Evolutionary conservation across 2,797 vertebrate genomes (phyloP).

Genomic region (Rhynchotus rufescens): DNA sequence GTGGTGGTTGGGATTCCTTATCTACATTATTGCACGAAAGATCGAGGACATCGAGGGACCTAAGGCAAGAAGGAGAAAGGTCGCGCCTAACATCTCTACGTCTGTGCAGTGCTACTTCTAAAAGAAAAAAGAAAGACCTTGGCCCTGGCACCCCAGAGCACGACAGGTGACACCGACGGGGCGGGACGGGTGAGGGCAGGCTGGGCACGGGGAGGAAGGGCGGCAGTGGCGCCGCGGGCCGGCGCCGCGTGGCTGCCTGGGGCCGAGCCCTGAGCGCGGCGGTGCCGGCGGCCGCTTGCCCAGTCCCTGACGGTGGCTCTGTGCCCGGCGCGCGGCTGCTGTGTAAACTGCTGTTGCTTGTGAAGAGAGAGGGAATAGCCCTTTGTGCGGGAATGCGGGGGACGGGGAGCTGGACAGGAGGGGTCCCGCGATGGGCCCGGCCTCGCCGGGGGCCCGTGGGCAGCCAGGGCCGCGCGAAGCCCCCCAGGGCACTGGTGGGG

Average conservation of each 20-base stretch:
- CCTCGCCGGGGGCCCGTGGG: too few relatives aligned
- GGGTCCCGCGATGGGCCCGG: background rate
- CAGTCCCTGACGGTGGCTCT: background rate
- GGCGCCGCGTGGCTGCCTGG: background rate
- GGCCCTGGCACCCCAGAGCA: slow-evolving; percentile 14
- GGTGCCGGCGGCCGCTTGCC: background rate
- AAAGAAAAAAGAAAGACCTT: background rate
- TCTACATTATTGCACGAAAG: slow-evolving; percentile 86
- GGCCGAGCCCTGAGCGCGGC: too few relatives aligned
- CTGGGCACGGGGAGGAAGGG: background rate
- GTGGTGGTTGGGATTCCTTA: slow-evolving; percentile 65
- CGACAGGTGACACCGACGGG: background rate
- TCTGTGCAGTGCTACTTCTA: slow-evolving; percentile 70
- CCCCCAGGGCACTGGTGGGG: too few relatives aligned
- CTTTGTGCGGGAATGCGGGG: slow-evolving; percentile 54
- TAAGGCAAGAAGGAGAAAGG: slow-evolving; percentile 83
- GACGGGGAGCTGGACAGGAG: background rate
- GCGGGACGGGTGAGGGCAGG: background rate
- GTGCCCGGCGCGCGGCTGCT: background rate
- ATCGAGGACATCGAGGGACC: slow-evolving; percentile 78
- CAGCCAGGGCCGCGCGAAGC: too few relatives aligned
- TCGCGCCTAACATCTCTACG: slow-evolving; percentile 67
- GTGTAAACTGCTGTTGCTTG: slow-evolving; percentile 74
- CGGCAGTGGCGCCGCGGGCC: background rate
- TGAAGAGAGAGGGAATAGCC: slow-evolving; percentile 61